phyloP scores from a whole-genome alignment of 2,113 vertebrate species.

The Ramphastos sulfuratus region DNA sequence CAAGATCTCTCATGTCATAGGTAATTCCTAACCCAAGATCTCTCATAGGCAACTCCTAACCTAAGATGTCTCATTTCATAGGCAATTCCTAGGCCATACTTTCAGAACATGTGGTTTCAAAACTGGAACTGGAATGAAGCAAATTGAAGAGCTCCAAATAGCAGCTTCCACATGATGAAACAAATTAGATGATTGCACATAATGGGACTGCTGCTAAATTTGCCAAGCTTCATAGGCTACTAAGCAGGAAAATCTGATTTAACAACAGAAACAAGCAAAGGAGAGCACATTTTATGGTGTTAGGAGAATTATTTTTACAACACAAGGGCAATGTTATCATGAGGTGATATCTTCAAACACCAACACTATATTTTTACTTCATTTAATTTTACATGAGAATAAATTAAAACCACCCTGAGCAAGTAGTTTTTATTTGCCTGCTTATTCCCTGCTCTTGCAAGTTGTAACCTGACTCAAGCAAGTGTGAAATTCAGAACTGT shows the following conservation, averaged over 20 bases:
- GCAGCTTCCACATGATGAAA: constrained; percentile 33
- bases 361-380: not conserved
- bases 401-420: not conserved
- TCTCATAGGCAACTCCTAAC: too few species aligned
- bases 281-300: constrained; percentile 1
- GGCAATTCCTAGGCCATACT: not conserved
- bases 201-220: constrained; percentile 40
- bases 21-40: too few species aligned
- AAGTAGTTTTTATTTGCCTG: not conserved
- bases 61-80: too few species aligned
- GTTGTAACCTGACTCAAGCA: not conserved
- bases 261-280: constrained; percentile 1
- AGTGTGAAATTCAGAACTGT: not conserved
- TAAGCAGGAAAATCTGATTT: constrained; percentile 34
- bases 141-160: not conserved
- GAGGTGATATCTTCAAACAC: not conserved
- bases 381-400: constrained; percentile 19
- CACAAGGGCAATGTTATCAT: not conserved
- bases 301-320: not conserved
- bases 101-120: not conserved
- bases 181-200: constrained; percentile 29
- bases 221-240: not conserved
- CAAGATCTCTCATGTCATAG: too few species aligned
- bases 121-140: constrained; percentile 9
- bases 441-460: not conserved